Base-by-base conservation (phyloP, 2,888 invertebrate genomes). In the Leptinotarsa tumamoca region DNA sequence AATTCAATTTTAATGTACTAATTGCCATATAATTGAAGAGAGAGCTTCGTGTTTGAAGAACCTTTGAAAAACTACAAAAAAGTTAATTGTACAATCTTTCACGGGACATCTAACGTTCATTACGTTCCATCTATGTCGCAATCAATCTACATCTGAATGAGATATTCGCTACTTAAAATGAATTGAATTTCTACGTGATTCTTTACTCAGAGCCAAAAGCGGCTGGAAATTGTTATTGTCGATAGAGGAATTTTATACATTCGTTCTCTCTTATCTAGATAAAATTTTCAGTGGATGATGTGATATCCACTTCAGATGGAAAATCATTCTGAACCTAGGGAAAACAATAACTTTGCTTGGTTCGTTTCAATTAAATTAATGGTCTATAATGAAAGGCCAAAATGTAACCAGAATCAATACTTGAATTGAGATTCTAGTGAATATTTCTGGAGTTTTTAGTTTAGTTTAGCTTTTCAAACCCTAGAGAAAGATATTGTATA, bases 101-200 rank as follows among this genome's bases (percentile, higher is more conserved):
- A 63, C 4, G 15, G 15, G 4, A 15, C 15, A 23, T 17, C 63
- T 43, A 63, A 63, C 7, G 63, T 17, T 18, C 18, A 27, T 63
- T 63, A 63, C 63, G 33, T 63, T 63, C 63, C 21, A 33, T 17
- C 33, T 33, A 17, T 17, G 15, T 63, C 63, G 63, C 43, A 63
- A 63, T 63, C 63, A 63, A 63, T 63, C 63, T 33, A 63, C 63
- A 43, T 63, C 63, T 63, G 7, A 63, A 63, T 63, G 63, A 43
- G 63, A 33, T 33, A 63, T 63, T 63, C 13, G 63, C 43, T n/a
- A n/a, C 43, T 58, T 63, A n/a, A 63, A 63, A 43, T 63, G 7
- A 43, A 63, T 63, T 63, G 63, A 63, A 63, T 63, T 58, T 63
- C 63, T 63, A 63, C n/a, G 63, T 43, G 63, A 33, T 63, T n/a